Evolutionary conservation across 2,113 vertebrate species (phyloP).

Genomic region (Neoarius graeffei): DNA sequence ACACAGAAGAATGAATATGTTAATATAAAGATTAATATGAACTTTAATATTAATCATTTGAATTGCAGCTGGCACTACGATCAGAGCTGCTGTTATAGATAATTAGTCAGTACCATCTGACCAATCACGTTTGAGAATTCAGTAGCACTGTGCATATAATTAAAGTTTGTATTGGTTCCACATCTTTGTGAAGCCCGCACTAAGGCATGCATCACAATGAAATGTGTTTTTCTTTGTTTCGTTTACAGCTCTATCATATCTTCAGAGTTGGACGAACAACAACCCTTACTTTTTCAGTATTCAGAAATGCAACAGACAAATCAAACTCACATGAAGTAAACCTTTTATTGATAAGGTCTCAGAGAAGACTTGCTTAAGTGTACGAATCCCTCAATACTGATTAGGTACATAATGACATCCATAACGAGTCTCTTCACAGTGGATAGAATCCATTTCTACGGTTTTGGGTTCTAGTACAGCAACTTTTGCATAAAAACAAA

Average conservation of each 20-base stretch:
- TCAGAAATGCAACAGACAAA: slow-evolving; percentile 55
- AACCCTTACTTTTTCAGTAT: not conserved
- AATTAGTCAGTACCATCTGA: not conserved
- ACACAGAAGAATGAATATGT: not conserved
- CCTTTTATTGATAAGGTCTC: slow-evolving; percentile 81
- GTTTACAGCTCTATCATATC: not conserved
- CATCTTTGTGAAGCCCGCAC: not conserved
- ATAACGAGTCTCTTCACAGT: slow-evolving; percentile 81
- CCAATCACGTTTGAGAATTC: not conserved
- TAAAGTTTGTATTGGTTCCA: not conserved
- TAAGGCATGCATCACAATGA: not conserved
- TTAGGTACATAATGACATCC: slow-evolving; percentile 83
- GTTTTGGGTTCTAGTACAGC: slow-evolving; percentile 77
- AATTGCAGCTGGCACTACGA: not conserved
- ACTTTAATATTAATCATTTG: not conserved
- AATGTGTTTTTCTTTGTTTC: not conserved
- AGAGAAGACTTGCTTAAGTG: slow-evolving; percentile 78
- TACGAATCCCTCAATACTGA: slow-evolving; percentile 81
- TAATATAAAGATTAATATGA: not conserved
- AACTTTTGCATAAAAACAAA: slow-evolving; percentile 66
- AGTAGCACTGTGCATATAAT: no score
- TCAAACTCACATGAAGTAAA: slow-evolving; percentile 72
- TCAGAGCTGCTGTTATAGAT: not conserved
- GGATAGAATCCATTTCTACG: slow-evolving; percentile 77
- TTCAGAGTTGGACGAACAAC: not conserved